Evolutionary conservation across 2,797 vertebrate genomes (phyloP), one percentile per base, ranked within the genome.

Genomic region (Holocentrus rufus): DNA sequence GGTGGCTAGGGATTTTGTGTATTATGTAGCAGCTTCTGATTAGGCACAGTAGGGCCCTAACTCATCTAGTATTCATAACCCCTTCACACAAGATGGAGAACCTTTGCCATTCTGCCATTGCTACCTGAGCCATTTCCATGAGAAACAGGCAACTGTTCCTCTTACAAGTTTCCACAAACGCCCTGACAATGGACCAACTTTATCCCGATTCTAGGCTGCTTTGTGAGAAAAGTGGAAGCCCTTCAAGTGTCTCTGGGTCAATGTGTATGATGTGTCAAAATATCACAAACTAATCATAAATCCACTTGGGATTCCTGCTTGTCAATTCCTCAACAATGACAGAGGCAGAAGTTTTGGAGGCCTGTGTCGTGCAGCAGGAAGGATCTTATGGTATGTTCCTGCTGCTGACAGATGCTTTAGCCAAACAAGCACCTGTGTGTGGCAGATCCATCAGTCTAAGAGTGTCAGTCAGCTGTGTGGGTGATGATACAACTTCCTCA

Each of bases 1-100:
- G 65, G 65, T 20, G 36, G 65, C 68, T 57, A 63, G 65, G 81
- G 79, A 85, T 69, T 83, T 67, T 79, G 69, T 77, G 69, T 69
- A 74, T 84, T 79, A 71, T 76, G 56, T 52, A 76, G 66, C 67
- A 70, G 67, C 79, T 62, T 68, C 60, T 84, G 67, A 85, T 85
- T 83, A 84, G 53, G 69, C 62, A 84, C 66, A 54, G 76, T n/a
- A 65, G 63, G 36, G 47, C 46, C 72, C 65, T 53, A 46, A 68
- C 42, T 82, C 31, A 63, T 77, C 53, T 76, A 63, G 65, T 13
- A 67, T 73, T 78, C 81, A 83, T 72, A 84, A 73, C 68, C 39
- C 50, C 22, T 82, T 55, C 72, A 75, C 61, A 73, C 62, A 82
- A 59, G 70, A 82, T 61, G 84, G 36, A 72, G 61, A 80, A 55